Evolutionary conservation across 2,888 invertebrate species (phyloP).

Genomic region (Tetropium fuscum): DNA sequence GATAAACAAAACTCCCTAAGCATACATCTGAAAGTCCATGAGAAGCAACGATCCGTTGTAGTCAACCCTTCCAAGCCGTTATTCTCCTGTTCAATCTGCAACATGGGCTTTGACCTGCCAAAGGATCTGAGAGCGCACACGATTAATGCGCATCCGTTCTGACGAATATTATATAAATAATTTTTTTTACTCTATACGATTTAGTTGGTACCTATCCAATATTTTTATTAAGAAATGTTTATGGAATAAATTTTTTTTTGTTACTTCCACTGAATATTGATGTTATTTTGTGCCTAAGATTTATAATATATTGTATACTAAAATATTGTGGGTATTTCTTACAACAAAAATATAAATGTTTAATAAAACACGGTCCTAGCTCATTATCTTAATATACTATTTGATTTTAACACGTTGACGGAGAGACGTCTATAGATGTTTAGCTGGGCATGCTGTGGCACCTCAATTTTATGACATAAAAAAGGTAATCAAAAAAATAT

Average conservation of each 20-base stretch:
- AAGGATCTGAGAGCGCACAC: constrained; percentile 63
- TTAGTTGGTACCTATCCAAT: constrained; percentile 5
- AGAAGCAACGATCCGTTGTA: constrained; percentile 63
- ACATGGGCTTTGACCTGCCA: constrained; percentile 61
- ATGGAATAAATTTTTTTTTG: constrained; percentile 11
- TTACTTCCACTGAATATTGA: constrained; percentile 18
- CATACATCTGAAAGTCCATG: constrained; percentile 73
- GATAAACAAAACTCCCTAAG: constrained; percentile 74
- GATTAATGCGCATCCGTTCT: constrained; percentile 62
- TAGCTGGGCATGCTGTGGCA: no score
- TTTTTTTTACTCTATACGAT: not conserved
- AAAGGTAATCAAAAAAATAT: no score
- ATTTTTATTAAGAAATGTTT: constrained; percentile 7
- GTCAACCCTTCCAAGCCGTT: constrained; percentile 57
- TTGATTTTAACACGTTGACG: no score
- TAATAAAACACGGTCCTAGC: not conserved
- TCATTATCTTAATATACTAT: no score
- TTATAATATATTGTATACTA: constrained; percentile 26
- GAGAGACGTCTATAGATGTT: no score
- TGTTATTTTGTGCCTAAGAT: constrained; percentile 42
- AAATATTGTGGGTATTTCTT: constrained; percentile 33
- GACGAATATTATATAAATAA: constrained; percentile 44
- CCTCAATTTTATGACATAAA: no score
- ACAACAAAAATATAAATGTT: constrained; percentile 20
- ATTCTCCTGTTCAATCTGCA: constrained; percentile 72